These are phyloP conservation scores for Cheilosia scutellata DNA, from an alignment of 2,888 invertebrate species.

Conservation along the genomic window DNA sequence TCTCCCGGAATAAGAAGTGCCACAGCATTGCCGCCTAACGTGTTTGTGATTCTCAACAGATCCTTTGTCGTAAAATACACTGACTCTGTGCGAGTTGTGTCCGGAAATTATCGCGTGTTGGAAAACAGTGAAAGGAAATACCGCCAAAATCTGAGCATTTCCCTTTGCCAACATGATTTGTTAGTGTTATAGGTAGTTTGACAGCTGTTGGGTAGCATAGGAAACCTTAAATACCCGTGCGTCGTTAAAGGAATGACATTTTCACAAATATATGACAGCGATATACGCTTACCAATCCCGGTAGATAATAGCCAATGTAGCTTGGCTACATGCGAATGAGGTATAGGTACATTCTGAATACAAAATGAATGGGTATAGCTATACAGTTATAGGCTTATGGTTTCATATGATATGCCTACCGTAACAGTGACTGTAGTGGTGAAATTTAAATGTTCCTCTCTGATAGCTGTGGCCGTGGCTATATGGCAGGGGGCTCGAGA, in stretches of 20 bases:
- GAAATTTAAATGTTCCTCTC: conserved; percentile 11
- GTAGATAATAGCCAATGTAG: conserved; percentile 22
- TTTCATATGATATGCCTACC: not conserved
- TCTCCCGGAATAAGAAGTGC: conserved; percentile 2
- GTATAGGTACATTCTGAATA: conserved; percentile 30
- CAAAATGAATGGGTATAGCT: not conserved
- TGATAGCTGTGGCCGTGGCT: not conserved
- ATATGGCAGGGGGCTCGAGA: conserved; percentile 8
- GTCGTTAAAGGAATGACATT: conserved; percentile 29
- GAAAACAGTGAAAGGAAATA: conserved; percentile 37
- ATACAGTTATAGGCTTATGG: not conserved
- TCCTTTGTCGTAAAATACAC: not conserved
- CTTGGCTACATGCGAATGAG: conserved; percentile 4
- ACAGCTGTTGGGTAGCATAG: not conserved
- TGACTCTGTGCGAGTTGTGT: conserved; percentile 16
- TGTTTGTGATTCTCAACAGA: conserved; percentile 49
- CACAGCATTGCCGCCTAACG: conserved; percentile 33
- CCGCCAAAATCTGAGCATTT: conserved; percentile 38
- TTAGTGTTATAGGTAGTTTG: conserved; percentile 9
- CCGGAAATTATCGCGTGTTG: conserved; percentile 46
- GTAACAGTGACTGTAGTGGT: not conserved
- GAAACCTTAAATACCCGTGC: conserved; percentile 1
- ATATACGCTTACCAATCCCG: conserved; percentile 13
- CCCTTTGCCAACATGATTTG: conserved; percentile 35
- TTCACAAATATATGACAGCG: conserved; percentile 17